Base-by-base conservation (phyloP, 2,888 invertebrate genomes). In the Nycteola revayana region DNA sequence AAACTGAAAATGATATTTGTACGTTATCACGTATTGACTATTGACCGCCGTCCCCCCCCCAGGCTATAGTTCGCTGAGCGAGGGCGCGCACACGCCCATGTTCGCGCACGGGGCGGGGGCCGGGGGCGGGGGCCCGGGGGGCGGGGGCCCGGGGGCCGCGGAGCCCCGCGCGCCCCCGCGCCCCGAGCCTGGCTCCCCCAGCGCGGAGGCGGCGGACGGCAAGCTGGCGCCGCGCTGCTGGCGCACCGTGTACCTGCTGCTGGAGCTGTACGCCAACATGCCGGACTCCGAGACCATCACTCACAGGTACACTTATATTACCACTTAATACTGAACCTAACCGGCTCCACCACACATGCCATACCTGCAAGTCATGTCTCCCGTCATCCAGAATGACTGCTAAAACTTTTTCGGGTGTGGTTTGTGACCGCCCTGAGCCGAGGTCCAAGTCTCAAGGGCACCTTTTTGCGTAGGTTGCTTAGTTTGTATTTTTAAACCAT, bases 211-310 rank as follows among this genome's bases (percentile, higher is more conserved):
- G 7, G 54, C 48, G 23, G 69, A 67, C 55, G 67, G 56, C 64
- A 68, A 64, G 60, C 68, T 90, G 48, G 92, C 92, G 1, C 96
- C 96, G 7, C 92, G 95, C 57, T 98, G 98, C 70, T 98, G 98
- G 98, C 94, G 96, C 68, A 98, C 97, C 0, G 94, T 98, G 52
- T 97, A 97, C 75, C 94, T 96, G 74, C 90, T 98, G 42, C 85
- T 98, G 34, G 97, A 98, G 66, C 81, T 98, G 31, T 98, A 98
- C 72, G 97, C 97, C 3, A 96, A 95, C 28, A 95, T 96, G 93
- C 97, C 98, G 0, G 98, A 98, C 69, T 96, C 97, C 0, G 98
- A 98, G 80, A 98, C 97, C 0, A 94, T 98, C 25, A 93, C 94
- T 17, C 95, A 95, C 74, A 90, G 94, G 90, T 90, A 3, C 3